Evolutionary conservation across 2,113 vertebrate genomes (phyloP).

Genomic region (Albula glossodonta): DNA sequence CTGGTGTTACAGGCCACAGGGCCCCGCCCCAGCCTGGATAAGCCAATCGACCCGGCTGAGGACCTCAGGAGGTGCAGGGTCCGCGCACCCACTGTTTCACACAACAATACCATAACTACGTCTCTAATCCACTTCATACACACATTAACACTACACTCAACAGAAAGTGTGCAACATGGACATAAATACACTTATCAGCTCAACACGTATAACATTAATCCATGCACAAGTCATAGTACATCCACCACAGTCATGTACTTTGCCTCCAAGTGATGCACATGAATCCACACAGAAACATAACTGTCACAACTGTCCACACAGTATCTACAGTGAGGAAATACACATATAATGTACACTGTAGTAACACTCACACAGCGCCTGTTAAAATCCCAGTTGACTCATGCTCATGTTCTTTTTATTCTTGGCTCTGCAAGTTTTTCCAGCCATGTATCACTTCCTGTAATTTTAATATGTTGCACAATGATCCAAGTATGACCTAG

Average conservation of each 20-base stretch:
- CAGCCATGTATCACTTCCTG: not conserved
- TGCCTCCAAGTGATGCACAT: not conserved
- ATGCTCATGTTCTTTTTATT: not conserved
- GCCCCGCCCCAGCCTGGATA: not conserved
- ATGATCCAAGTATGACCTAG: not conserved
- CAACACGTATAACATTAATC: not conserved
- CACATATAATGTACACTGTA: not conserved
- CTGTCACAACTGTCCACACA: not conserved
- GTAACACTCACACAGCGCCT: too few relatives aligned
- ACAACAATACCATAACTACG: not conserved
- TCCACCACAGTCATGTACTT: too few relatives aligned
- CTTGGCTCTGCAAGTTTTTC: not conserved
- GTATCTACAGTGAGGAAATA: not conserved
- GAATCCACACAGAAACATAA: not conserved
- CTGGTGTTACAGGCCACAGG: constrained; percentile 28
- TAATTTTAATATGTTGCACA: constrained; percentile 36
- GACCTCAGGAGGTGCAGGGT: constrained; percentile 31
- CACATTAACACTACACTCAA: not conserved
- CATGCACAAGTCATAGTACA: not conserved
- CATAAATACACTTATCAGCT: too few relatives aligned
- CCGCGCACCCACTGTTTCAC: not conserved
- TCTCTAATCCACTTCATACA: not conserved
- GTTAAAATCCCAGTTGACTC: not conserved
- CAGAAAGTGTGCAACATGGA: too few relatives aligned
- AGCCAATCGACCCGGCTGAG: constrained; percentile 22